Evolutionary conservation across 2,113 vertebrate species (phyloP), one percentile per base, ranked within the genome.

Genomic region (Pitta sordida): DNA sequence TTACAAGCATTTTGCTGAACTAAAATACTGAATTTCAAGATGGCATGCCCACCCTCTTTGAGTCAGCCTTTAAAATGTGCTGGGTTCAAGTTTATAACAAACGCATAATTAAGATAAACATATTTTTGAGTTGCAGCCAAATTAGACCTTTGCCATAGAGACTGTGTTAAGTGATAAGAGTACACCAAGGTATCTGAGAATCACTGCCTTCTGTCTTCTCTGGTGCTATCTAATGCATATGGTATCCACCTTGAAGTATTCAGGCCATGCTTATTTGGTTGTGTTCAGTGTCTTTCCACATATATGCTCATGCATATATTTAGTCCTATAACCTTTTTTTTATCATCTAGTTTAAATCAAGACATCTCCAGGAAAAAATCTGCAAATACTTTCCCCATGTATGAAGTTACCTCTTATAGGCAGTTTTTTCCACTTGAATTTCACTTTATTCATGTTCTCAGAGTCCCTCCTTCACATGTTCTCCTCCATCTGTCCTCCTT

Each of bases 201-300:
- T 9, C 3, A 0, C 22, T 32, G 10, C 9, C n/a, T 83, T 71
- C 64, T 71, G 9, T 29, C 56, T 52, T 86, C 51, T 83, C 56
- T 86, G 32, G 26, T 34, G 62, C 32, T 77, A 6, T 76, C 49
- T 77, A 44, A 78, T 0, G 0, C 7, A 15, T 2, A 2, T 13
- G 8, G 10, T 39, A 48, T 73, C 43, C 26, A 44, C 3, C 34
- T 17, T 12, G 29, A 17, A 32, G n/a, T 30, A 49, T 32, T 69
- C 51, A 63, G 37, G 30, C 6, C 46, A 53, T 3, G 0, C 2
- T 70, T 48, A 41, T 6, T 56, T 41, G 16, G 5, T 60, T 91
- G 82, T 63, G 7, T 30, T 68, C 21, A 7, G 15, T 67, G 29
- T 58, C 30, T 74, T 88, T 90, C 55, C 70, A 24, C 10, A 12